Evolutionary conservation across 2,797 vertebrate genomes (phyloP).

Genomic region (Chanos chanos): DNA sequence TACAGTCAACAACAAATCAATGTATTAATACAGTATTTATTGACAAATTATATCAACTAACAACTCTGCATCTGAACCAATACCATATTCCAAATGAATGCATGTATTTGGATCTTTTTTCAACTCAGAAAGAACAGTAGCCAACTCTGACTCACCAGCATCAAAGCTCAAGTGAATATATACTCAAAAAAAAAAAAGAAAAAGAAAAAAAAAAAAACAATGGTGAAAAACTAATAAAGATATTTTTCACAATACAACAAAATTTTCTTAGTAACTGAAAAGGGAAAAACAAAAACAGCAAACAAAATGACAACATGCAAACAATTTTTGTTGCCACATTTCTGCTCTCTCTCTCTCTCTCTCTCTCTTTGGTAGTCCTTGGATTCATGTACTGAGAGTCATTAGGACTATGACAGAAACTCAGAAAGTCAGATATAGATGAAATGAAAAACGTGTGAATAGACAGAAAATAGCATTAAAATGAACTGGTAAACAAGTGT

Average conservation of each 20-base stretch:
- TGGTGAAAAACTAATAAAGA: slow-evolving; percentile 8
- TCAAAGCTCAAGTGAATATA: slow-evolving; percentile 76
- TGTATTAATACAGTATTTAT: slow-evolving; percentile 69
- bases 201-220: slow-evolving; percentile 37
- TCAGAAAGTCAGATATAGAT: background rate
- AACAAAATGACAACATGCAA: slow-evolving; percentile 10
- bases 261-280: slow-evolving; percentile 41
- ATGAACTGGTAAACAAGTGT: slow-evolving; percentile 11
- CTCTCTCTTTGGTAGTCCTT: no score
- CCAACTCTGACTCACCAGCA: slow-evolving; percentile 80
- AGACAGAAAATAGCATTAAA: slow-evolving; percentile 32
- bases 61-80: slow-evolving; percentile 41
- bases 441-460: slow-evolving; percentile 26
- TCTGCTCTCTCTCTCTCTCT: no score
- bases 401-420: no score
- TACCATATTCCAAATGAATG: slow-evolving; percentile 27
- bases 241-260: no score
- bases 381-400: no score
- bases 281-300: slow-evolving; percentile 37
- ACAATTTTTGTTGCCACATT: no score
- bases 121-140: slow-evolving; percentile 52
- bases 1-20: slow-evolving; percentile 26
- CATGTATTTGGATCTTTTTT: slow-evolving; percentile 5
- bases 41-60: slow-evolving; percentile 58
- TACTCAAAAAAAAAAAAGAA: slow-evolving; percentile 55